These are phyloP conservation scores for Cylloceria caligata DNA, from an alignment of 2,888 invertebrate genomes.

Conservation along the genomic window DNA sequence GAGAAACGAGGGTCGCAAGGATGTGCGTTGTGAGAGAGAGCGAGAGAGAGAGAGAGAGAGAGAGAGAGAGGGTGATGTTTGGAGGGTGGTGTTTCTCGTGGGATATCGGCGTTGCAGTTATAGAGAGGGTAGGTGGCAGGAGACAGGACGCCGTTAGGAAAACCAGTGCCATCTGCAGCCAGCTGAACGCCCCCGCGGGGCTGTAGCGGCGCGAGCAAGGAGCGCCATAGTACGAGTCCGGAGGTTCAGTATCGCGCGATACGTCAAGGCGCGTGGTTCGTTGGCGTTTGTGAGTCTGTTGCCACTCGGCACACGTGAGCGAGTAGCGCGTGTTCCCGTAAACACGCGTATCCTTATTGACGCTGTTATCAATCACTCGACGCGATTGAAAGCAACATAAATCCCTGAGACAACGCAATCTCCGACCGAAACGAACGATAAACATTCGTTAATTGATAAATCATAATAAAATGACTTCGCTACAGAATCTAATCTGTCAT, in stretches of 20 bases:
- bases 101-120: conserved; percentile 38
- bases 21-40: conserved; percentile 1
- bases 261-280: conserved; percentile 73
- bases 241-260: conserved; percentile 79
- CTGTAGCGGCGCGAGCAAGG: conserved; percentile 5
- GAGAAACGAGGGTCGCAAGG: conserved; percentile 16
- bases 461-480: conserved; percentile 16
- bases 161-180: conserved; percentile 66
- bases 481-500: neutral
- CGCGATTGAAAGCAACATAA: neutral
- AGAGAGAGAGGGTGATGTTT: neutral
- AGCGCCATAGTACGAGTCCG: conserved; percentile 38
- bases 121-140: conserved; percentile 56
- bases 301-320: conserved; percentile 37
- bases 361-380: neutral
- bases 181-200: conserved; percentile 36
- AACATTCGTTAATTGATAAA: neutral
- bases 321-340: neutral
- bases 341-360: neutral
- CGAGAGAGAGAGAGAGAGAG: conserved; percentile 8
- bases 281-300: conserved; percentile 27
- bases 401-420: neutral
- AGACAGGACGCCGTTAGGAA: conserved; percentile 23
- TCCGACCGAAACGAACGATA: neutral
- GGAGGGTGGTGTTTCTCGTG: conserved; percentile 5